Base-by-base conservation (phyloP, 1,140 invertebrate genomes). In the Penaeus indicus region DNA sequence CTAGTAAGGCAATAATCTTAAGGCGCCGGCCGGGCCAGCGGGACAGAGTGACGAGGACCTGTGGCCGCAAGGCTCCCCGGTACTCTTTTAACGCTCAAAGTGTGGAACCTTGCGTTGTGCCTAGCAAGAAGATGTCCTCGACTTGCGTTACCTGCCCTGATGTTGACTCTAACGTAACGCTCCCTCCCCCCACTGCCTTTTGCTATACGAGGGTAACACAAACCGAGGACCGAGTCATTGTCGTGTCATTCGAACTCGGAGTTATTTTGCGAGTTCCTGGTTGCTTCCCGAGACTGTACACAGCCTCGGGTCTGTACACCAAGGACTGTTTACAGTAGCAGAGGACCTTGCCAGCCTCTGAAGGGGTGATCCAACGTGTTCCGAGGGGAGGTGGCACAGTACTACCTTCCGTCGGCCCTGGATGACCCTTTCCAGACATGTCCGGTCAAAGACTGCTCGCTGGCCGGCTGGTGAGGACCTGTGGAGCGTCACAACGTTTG, bases 1-100 rank as follows among this genome's bases (percentile, higher is more conserved):
- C 81, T 85, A 86, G 90, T 90, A 91, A 91, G 85, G 72, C 42
- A 22, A 61, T 90, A 90, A 69, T 61, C 60, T 81, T 89, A 89
- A 89, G 90, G 80, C 27, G 54, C 77, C 27, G 72, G 67, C 72
- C 62, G 67, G 67, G 47, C n/a, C 84, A 27, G 42, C 63, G 75
- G 80, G 62, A 25, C 25, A 62, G 54, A 63, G 62, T 79, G 61
- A 27, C 38, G 61, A n/a, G 69, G 21, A 25, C 61, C 79, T 75
- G 25, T 54, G 86, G 79, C 79, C 32, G 63, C 61, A 81, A 82
- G 86, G 27, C 38, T 81, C 54, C 54, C 54, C 54, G 54, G 54
- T 54, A 54, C 54, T 54, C 54, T 54, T 54, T 54, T 54, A 54
- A 54, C 54, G 54, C 54, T 54, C 54, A 54, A 54, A 54, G 54